These are phyloP conservation scores for Sicus ferrugineus DNA, from an alignment of 2,888 invertebrate species.

Conservation along the genomic window DNA sequence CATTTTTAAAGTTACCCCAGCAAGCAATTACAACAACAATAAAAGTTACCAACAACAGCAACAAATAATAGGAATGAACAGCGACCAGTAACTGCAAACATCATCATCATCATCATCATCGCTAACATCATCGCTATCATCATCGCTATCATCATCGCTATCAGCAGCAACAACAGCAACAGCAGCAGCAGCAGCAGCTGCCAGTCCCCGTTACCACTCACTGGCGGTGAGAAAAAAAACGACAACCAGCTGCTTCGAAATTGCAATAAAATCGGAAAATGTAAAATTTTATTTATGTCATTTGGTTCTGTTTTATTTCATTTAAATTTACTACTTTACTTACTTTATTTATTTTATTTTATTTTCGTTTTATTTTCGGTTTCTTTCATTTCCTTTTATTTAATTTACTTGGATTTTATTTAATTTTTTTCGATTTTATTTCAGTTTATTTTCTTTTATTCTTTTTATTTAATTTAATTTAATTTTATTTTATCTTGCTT, in stretches of 20 bases:
- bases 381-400: constrained; percentile 23
- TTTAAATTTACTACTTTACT: neutral
- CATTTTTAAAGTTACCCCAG: too few relatives aligned
- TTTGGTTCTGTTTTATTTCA: neutral
- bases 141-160: neutral
- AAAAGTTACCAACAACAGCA: neutral
- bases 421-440: neutral
- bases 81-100: neutral
- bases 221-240: too few relatives aligned
- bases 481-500: neutral
- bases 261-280: too few relatives aligned
- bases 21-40: neutral
- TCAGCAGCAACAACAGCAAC: neutral
- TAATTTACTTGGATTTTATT: neutral
- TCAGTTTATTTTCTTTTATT: neutral
- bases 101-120: neutral
- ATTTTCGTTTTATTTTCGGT: constrained; percentile 1
- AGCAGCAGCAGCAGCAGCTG: neutral
- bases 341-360: neutral
- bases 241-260: too few relatives aligned
- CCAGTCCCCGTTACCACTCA: neutral
- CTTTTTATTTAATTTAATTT: neutral
- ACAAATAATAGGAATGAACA: neutral
- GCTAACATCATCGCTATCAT: too few relatives aligned
- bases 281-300: too few relatives aligned